Percentiles rank a stretch among this genome's conserved stretches.
Evolutionary conservation across 2,113 vertebrate species (phyloP).

Genomic region (Regulus satrapa): DNA sequence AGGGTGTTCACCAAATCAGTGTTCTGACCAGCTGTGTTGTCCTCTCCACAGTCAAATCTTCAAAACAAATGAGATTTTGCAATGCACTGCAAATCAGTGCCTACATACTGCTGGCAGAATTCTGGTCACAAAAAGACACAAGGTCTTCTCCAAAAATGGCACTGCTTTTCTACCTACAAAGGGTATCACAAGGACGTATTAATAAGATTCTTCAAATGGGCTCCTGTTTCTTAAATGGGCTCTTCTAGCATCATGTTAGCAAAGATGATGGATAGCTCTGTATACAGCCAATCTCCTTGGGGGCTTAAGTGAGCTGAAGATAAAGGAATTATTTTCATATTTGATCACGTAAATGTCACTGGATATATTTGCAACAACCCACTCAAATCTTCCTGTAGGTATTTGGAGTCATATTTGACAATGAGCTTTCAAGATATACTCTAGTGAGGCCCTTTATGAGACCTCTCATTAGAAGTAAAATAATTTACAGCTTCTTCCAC

Average conservation of each 20-base stretch:
- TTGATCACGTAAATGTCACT: conserved; percentile 19
- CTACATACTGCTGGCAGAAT: neutral
- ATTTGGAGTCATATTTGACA: neutral
- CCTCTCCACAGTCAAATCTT: neutral
- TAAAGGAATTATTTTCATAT: conserved; percentile 39
- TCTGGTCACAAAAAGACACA: neutral
- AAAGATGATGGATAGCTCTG: neutral
- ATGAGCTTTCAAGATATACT: neutral
- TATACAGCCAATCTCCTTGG: neutral
- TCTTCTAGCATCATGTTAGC: neutral
- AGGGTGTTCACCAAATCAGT: neutral
- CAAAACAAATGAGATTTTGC: neutral
- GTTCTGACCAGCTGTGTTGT: neutral
- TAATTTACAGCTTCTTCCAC: neutral
- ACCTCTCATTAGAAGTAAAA: neutral
- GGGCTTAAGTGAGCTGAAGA: neutral
- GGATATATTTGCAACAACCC: neutral
- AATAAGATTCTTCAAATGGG: neutral
- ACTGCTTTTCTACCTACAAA: neutral
- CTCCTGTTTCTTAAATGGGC: neutral
- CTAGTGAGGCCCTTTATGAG: neutral
- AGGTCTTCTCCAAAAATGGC: neutral
- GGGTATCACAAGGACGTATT: neutral
- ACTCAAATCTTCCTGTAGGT: neutral
- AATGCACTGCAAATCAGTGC: neutral